Evolutionary conservation across 2,113 vertebrate species (phyloP), one percentile per base, ranked within the genome.

Genomic region (Clarias gariepinus): DNA sequence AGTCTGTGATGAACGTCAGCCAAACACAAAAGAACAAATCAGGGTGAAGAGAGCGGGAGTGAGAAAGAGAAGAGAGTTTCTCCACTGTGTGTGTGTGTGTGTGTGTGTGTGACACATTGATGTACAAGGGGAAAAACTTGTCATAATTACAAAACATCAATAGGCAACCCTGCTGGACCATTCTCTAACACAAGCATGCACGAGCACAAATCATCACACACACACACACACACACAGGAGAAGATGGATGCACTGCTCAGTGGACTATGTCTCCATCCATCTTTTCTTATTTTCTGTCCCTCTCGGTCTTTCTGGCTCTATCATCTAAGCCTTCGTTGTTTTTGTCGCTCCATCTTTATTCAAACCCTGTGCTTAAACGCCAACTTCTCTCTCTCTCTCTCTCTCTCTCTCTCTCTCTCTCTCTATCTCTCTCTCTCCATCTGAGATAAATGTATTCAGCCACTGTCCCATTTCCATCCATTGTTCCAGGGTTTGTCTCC

Each of bases 401-500:
- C 55, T 81, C 77, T 81, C 66, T 87, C 33, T 68, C 76, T 52
- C 78, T 30, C 55, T 73, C 81, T 41, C 58, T 57, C 78, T 47
- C 79, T 71, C 78, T 87, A 68, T 71, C 81, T 71, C 64, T 82
- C 64, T 86, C 33, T 21, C 58, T 74, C 88, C 74, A 78, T 85
- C 73, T 82, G 88, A 88, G 60, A 79, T 55, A 92, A 93, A 93
- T 93, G 87, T 93, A 93, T 93, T 93, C 93, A 91, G 91, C 30
- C 84, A 88, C 89, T 94, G 94, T 91, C 93, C 93, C 92, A 94
- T 92, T 94, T 95, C 89, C 91, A 92, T 89, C 87, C 74, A 88
- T 90, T 90, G 87, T 91, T 92, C 91, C 88, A 83, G 83, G 81
- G 82, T 83, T 57, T 18, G 86, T 90, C 90, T 88, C 91, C 47